phyloP scores from a whole-genome alignment of 2,113 vertebrate species.

The Speoplatyrhinus poulsoni region DNA sequence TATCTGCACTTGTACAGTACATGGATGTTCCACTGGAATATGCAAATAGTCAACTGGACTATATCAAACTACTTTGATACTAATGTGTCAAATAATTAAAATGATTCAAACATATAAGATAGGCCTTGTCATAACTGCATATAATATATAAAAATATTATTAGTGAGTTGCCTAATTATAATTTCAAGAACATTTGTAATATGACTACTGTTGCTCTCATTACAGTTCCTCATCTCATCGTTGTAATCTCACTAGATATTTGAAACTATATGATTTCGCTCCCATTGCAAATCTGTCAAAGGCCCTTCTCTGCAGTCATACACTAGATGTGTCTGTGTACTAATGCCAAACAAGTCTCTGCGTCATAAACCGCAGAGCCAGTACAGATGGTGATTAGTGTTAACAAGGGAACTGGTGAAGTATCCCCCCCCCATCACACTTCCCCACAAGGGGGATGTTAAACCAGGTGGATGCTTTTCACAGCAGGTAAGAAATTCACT shows the following conservation, averaged over 20 bases:
- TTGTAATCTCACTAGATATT: neutral
- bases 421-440: neutral
- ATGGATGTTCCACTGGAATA: no score
- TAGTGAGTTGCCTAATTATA: no score
- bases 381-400: conserved; percentile 13
- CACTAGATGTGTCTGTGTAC: neutral
- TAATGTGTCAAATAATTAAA: neutral
- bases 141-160: no score
- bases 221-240: neutral
- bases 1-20: no score
- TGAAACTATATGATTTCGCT: neutral
- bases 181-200: neutral
- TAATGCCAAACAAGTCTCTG: neutral
- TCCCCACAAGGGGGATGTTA: neutral
- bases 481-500: neutral
- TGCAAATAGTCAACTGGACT: no score
- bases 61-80: neutral
- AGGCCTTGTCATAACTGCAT: no score
- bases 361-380: conserved; percentile 9
- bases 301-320: neutral
- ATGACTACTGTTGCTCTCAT: neutral
- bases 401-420: conserved; percentile 11
- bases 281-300: neutral
- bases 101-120: no score
- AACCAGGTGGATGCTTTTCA: neutral